Evolutionary conservation across 2,797 vertebrate species (phyloP).

Genomic region (Xiphorhynchus erythropygius): DNA sequence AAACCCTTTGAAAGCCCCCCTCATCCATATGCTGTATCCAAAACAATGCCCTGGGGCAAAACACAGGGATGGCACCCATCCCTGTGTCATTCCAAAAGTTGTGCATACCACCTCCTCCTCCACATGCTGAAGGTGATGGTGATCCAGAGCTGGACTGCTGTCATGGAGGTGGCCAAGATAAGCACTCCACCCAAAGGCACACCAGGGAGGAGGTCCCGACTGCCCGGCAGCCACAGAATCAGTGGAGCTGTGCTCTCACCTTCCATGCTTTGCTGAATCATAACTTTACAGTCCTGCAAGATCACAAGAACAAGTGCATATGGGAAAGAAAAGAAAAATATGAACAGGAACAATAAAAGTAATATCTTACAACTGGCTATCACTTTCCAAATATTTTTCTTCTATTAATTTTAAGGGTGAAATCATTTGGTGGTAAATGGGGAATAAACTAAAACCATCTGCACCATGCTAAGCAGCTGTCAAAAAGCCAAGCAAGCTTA

Average conservation of each 20-base stretch:
- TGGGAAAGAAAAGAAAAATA: conserved; percentile 38
- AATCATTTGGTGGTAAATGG: conserved; percentile 61
- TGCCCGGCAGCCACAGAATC: accelerated
- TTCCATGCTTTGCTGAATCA: background rate
- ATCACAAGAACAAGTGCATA: background rate
- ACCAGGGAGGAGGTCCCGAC: accelerated
- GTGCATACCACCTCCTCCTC: background rate
- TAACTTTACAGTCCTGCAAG: background rate
- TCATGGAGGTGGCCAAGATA: background rate
- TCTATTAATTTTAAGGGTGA: conserved; percentile 64
- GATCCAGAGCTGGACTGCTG: background rate
- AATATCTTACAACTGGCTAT: conserved; percentile 59
- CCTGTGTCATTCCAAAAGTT: accelerated
- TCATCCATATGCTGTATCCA: background rate
- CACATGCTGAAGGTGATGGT: background rate
- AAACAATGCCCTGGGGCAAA: background rate
- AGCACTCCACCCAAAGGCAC: background rate
- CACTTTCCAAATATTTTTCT: conserved; percentile 66
- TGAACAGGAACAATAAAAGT: conserved; percentile 38
- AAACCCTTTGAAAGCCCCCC: background rate
- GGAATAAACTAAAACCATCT: conserved; percentile 64
- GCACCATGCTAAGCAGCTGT: conserved; percentile 50
- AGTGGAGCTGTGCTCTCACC: background rate
- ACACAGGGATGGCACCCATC: accelerated
- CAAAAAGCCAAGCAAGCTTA: conserved; percentile 44